Evolutionary conservation across 2,888 invertebrate species (phyloP).

Genomic region (Drepana falcataria): DNA sequence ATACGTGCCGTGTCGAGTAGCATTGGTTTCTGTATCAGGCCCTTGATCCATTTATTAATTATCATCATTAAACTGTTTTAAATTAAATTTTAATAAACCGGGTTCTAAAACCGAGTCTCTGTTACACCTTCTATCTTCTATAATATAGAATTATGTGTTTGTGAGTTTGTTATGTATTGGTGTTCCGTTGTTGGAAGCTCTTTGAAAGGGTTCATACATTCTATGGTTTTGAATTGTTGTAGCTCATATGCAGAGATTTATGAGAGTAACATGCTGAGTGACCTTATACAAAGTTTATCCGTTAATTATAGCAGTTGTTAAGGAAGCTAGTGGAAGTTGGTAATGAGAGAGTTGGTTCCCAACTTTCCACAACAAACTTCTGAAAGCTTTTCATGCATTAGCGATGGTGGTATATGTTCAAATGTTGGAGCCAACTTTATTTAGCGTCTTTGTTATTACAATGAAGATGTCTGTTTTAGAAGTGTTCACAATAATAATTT

Average conservation of each 20-base stretch:
- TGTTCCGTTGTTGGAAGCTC: too few species aligned
- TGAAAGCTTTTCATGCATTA: background rate
- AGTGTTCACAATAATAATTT: background rate
- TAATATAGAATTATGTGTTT: too few species aligned
- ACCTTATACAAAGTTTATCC: constrained; percentile 10
- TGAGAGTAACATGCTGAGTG: constrained; percentile 3
- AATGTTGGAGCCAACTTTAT: background rate
- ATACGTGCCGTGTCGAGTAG: too few species aligned
- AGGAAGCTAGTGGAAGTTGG: constrained; percentile 6
- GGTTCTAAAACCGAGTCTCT: too few species aligned
- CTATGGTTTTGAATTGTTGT: background rate
- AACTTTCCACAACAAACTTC: background rate
- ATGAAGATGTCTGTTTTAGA: background rate
- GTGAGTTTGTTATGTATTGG: too few species aligned
- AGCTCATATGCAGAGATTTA: too few species aligned
- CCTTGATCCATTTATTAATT: too few species aligned
- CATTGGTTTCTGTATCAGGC: too few species aligned
- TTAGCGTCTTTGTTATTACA: background rate
- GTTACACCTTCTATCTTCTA: too few species aligned
- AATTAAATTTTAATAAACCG: too few species aligned
- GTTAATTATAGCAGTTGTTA: constrained; percentile 10
- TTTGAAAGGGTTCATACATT: background rate
- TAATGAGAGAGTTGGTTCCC: constrained; percentile 8
- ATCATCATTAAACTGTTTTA: too few species aligned
- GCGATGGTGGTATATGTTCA: background rate